Evolutionary conservation across 2,113 vertebrate genomes (phyloP), one percentile per base, ranked within the genome.

Genomic region (Cinclus mexicanus): DNA sequence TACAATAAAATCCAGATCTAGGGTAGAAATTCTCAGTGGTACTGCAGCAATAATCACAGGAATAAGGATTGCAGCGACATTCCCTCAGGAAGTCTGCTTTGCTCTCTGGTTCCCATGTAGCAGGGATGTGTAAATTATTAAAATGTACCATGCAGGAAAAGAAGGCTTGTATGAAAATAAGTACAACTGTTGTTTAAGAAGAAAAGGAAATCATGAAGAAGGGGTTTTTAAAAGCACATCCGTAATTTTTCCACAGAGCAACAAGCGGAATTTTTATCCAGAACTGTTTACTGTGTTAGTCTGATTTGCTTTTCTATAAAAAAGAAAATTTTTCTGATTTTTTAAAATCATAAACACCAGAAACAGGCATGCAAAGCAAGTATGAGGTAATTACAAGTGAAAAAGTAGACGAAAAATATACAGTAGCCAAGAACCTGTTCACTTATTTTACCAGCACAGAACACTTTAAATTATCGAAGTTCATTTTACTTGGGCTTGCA

Each of bases 81-180:
- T 96, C 88, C 85, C 95, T 93, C 80, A 95, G 94, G 95, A 95
- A 96, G 88, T 81, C 80, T 94, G 92, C 56, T 83, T 82, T 77
- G 41, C 79, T 96, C 49, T 87, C 88, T 83, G 69, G 92, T 92
- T 95, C 90, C 83, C 94, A 96, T 81, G 56, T 47, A 96, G 64
- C 31, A 87, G 85, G 72, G 65, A 86, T 86, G 76, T 92, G 76
- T 92, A 93, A 97, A 94, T 95, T 95, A 95, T 96, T 93, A 72
- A 97, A 91, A 78, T 64, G 35, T 26, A 78, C 44, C 1, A 0
- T 14, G 24, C 90, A 95, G 86, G 89, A 94, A 97, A 95, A 93
- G 94, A 92, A 76, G 35, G 52, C n/a, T 83, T 60, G 37, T 65
- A 91, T 90, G 94, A 90, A 96, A 96, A 87, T 75, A 93, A 92